Evolutionary conservation across 1,140 invertebrate genomes (phyloP).

Genomic region (Leptestheria dahalacensis): DNA sequence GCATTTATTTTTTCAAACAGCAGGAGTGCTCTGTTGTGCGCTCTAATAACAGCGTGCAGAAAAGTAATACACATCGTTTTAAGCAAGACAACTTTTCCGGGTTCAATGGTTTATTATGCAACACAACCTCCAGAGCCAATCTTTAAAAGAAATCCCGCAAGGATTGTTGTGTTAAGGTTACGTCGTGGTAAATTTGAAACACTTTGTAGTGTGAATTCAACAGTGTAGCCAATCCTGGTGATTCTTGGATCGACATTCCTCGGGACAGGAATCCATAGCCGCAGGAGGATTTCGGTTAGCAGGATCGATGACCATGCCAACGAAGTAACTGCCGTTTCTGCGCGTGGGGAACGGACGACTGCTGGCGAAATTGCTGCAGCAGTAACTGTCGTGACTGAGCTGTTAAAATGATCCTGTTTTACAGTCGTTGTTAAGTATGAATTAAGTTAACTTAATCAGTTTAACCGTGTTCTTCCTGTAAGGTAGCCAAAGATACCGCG

Average conservation of each 20-base stretch:
- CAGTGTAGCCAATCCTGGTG: constrained; percentile 9
- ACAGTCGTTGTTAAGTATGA: too few species aligned
- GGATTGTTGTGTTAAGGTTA: too few species aligned
- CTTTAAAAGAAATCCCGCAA: too few species aligned
- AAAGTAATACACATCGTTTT: neutral
- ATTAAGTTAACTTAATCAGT: too few species aligned
- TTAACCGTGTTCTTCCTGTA: too few species aligned
- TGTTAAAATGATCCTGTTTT: too few species aligned
- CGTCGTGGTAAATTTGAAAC: too few species aligned
- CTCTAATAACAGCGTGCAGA: neutral
- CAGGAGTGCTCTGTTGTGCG: neutral
- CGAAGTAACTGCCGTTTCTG: neutral
- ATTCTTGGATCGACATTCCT: constrained; percentile 11
- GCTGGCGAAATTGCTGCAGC: neutral
- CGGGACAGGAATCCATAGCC: neutral
- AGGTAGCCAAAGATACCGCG: neutral
- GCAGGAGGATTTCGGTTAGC: neutral
- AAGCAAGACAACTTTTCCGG: too few species aligned
- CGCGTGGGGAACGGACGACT: neutral
- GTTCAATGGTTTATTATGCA: too few species aligned
- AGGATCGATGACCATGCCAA: neutral
- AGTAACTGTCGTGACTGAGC: neutral
- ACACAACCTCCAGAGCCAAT: too few species aligned
- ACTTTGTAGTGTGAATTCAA: too few species aligned
- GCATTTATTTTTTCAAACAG: neutral